These are phyloP conservation scores for Oreochromis aureus DNA, from an alignment of 2,113 vertebrate species.

Conservation along the genomic window DNA sequence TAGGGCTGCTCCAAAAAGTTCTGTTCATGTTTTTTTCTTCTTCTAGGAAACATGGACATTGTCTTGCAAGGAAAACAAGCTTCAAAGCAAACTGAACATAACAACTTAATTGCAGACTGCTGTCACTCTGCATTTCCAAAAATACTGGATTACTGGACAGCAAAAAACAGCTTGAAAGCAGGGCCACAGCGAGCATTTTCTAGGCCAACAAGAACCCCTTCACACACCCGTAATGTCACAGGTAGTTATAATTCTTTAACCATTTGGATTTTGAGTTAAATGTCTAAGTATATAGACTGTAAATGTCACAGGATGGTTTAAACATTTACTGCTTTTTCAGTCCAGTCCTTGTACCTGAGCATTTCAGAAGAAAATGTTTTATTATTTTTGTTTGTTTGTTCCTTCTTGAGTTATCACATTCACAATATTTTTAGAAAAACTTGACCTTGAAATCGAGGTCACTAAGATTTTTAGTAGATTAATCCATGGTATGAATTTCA, in stretches of 20 bases:
- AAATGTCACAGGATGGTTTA: not conserved
- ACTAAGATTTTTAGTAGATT: not conserved
- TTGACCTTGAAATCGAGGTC: not conserved
- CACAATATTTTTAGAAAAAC: not conserved
- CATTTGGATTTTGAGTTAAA: not conserved
- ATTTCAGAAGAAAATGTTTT: not conserved
- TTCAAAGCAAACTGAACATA: slow-evolving; percentile 18
- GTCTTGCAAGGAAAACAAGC: not conserved
- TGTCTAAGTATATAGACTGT: not conserved
- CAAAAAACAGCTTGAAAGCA: not conserved
- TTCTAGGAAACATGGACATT: not conserved
- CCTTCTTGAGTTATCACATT: not conserved
- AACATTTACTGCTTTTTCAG: not conserved
- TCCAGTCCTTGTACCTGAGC: not conserved
- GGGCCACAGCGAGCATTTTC: not conserved
- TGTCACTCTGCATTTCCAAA: not conserved
- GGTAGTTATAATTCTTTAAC: not conserved
- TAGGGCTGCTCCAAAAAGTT: not conserved
- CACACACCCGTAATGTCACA: not conserved
- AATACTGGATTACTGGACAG: not conserved
- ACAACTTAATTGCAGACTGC: slow-evolving; percentile 1
- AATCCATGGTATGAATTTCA: not conserved
- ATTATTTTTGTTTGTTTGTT: not conserved
- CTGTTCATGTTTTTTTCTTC: not conserved
- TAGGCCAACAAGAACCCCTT: not conserved